phyloP scores from a whole-genome alignment of 1,140 invertebrate species.

The Vanessa atalanta region DNA sequence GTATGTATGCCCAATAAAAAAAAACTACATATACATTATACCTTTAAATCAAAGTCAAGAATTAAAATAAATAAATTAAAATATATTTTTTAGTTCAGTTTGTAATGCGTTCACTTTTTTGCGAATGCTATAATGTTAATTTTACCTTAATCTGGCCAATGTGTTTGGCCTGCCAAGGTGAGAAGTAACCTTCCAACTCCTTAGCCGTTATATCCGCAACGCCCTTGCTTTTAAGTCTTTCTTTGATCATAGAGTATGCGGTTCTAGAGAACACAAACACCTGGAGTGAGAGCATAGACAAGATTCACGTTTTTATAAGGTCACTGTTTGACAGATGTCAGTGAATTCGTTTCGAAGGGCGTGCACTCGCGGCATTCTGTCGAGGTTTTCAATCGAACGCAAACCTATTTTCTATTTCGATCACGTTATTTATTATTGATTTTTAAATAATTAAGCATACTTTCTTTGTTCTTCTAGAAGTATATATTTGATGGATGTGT shows the following conservation, averaged over 20 bases:
- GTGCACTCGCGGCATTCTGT: constrained; percentile 53
- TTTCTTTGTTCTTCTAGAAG: neutral
- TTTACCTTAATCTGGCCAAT: constrained; percentile 88
- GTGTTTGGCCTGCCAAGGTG: constrained; percentile 92
- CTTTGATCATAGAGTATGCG: constrained; percentile 90
- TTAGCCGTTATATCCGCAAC: constrained; percentile 85
- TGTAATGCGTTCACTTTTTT: too few relatives aligned
- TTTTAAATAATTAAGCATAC: neutral
- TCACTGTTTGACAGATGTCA: constrained; percentile 20
- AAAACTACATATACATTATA: too few relatives aligned
- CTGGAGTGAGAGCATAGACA: constrained; percentile 82
- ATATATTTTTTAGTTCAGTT: too few relatives aligned
- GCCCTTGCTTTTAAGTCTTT: constrained; percentile 88
- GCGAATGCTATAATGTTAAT: neutral
- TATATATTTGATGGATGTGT: too few relatives aligned
- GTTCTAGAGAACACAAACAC: constrained; percentile 92
- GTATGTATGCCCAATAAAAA: too few relatives aligned
- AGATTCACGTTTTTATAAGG: constrained; percentile 54
- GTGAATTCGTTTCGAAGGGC: constrained; percentile 38
- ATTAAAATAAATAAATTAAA: too few relatives aligned
- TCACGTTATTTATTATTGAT: neutral
- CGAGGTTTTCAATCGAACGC: constrained; percentile 41
- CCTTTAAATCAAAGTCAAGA: too few relatives aligned
- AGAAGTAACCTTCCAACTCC: constrained; percentile 89
- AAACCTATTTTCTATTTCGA: constrained; percentile 60